These are phyloP conservation scores for Arctocebus calabarensis DNA, from an alignment of 2,797 vertebrate species.

Conservation along the genomic window DNA sequence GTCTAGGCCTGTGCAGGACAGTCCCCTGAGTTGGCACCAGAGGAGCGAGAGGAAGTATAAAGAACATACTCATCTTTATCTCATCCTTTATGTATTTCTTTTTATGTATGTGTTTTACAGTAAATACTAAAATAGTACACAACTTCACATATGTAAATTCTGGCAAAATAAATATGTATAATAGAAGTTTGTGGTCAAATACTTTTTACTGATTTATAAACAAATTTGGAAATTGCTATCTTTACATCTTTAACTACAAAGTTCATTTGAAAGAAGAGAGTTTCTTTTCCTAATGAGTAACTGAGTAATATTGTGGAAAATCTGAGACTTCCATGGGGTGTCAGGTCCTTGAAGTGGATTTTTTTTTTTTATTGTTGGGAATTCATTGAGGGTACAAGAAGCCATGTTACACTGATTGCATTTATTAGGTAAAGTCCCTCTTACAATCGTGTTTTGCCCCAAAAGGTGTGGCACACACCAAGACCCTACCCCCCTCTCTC, in stretches of 20 bases:
- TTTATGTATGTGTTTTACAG: background rate
- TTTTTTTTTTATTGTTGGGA: no score
- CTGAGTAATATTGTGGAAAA: background rate
- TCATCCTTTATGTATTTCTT: background rate
- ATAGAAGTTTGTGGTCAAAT: background rate
- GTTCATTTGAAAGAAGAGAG: background rate
- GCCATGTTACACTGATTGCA: no score
- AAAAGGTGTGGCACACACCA: no score
- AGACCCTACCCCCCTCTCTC: no score
- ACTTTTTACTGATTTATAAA: background rate
- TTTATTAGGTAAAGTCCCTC: no score
- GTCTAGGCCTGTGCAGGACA: background rate
- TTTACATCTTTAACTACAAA: background rate
- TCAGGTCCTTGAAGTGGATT: background rate
- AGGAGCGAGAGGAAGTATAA: background rate
- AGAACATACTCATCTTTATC: background rate
- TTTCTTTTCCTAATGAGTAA: background rate
- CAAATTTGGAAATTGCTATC: background rate
- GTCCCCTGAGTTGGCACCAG: background rate
- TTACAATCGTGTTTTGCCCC: no score
- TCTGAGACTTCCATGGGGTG: background rate
- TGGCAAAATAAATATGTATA: background rate
- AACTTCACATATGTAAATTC: background rate
- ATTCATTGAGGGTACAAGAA: no score
- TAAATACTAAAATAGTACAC: background rate